Percentiles rank a stretch among this genome's conserved stretches.
phyloP scores from a whole-genome alignment of 2,888 invertebrate species.

The Nebria salina region DNA sequence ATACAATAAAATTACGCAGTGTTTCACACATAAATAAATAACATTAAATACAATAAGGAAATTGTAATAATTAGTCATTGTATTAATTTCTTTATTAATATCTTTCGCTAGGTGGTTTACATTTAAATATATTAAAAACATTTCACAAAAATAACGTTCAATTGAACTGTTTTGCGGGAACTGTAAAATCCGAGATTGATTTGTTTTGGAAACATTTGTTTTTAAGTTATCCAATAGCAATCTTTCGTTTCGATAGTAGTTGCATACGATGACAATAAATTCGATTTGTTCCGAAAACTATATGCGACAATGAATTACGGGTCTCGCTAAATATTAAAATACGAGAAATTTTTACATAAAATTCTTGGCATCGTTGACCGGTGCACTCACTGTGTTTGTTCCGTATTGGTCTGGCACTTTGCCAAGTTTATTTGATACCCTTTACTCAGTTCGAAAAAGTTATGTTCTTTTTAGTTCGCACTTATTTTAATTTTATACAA shows the following conservation, averaged over 20 bases:
- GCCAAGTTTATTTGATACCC: background rate
- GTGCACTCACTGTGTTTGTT: background rate
- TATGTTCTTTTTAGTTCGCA: background rate
- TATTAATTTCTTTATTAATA: too few relatives aligned
- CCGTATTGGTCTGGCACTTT: background rate
- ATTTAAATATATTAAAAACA: too few relatives aligned
- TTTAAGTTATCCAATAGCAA: background rate
- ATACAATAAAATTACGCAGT: background rate
- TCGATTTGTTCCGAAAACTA: background rate
- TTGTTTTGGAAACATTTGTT: background rate
- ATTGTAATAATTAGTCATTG: too few relatives aligned
- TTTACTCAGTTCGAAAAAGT: background rate
- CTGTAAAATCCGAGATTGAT: background rate
- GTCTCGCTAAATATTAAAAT: constrained; percentile 41
- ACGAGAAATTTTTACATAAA: constrained; percentile 28
- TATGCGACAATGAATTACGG: constrained; percentile 38
- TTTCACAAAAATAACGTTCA: background rate
- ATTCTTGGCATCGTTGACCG: constrained; percentile 1
- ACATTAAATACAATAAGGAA: too few relatives aligned
- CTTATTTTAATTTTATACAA: background rate
- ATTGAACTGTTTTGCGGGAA: background rate
- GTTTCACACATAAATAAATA: too few relatives aligned
- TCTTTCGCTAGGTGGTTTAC: too few relatives aligned
- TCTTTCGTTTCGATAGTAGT: background rate
- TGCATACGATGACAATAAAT: background rate